These are phyloP conservation scores for Pituophis catenifer DNA, from an alignment of 2,113 vertebrate genomes.

Conservation along the genomic window DNA sequence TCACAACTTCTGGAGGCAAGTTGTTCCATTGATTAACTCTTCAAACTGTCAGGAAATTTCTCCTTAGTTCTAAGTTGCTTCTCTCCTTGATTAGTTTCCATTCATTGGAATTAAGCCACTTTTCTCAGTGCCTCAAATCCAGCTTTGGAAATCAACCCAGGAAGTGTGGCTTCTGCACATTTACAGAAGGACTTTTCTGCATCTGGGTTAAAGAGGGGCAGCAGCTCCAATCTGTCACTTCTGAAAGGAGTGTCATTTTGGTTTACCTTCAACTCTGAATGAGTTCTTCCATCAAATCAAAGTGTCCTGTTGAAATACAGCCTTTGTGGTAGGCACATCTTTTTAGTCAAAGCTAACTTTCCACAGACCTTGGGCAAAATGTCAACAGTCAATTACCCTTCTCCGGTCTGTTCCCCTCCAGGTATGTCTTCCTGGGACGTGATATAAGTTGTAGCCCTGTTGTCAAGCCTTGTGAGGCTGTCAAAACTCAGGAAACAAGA, in stretches of 20 bases:
- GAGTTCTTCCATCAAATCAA: background rate
- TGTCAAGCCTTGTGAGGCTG: background rate
- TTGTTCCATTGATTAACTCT: too few species aligned
- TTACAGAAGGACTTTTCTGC: background rate
- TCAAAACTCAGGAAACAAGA: background rate
- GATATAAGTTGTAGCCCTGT: background rate
- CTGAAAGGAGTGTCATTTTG: background rate
- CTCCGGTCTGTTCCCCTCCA: background rate
- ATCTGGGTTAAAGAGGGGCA: background rate
- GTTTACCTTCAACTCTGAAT: background rate
- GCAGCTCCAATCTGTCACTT: background rate
- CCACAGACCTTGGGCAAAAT: background rate
- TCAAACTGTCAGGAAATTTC: too few species aligned
- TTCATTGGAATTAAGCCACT: background rate
- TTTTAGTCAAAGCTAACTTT: background rate
- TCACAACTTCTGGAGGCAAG: too few species aligned
- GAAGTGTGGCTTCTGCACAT: background rate
- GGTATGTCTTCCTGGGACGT: background rate
- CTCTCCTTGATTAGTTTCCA: too few species aligned
- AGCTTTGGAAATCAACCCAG: background rate
- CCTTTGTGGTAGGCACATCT: background rate
- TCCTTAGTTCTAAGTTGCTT: too few species aligned
- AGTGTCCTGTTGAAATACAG: background rate
- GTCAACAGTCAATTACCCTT: background rate
- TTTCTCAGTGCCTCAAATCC: background rate